Percentiles rank a stretch among this genome's conserved stretches.
phyloP scores from a whole-genome alignment of 2,113 vertebrate species.

The Chlamydotis undulata region DNA sequence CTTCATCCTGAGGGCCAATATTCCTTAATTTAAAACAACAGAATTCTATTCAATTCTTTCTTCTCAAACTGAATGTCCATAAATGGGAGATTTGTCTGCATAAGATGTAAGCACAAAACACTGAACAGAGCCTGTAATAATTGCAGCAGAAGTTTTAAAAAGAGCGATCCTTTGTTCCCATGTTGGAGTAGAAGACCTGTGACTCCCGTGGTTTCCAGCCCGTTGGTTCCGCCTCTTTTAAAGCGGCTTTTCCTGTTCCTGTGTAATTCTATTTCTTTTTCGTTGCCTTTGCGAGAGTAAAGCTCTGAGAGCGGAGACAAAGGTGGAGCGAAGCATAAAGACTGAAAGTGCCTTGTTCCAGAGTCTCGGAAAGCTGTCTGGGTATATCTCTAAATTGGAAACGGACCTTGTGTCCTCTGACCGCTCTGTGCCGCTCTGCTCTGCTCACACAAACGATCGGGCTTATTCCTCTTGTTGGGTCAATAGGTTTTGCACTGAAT shows the following conservation, averaged over 20 bases:
- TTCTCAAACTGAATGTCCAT: not conserved
- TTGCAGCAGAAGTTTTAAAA: not conserved
- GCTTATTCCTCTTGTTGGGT: not conserved
- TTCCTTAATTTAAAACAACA: not conserved
- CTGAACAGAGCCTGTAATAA: not conserved
- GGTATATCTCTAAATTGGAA: not conserved
- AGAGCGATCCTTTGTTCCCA: not conserved
- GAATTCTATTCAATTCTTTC: not conserved
- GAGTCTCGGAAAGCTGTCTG: not conserved
- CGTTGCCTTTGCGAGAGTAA: not conserved
- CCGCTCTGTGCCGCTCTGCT: not conserved
- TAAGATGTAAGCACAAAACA: not conserved
- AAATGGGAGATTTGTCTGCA: not conserved
- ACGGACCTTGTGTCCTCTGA: not conserved
- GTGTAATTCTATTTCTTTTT: not conserved
- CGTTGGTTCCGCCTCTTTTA: not conserved
- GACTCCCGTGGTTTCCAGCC: not conserved
- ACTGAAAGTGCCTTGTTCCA: not conserved
- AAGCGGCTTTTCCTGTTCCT: not conserved
- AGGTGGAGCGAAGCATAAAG: not conserved
- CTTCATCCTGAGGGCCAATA: not conserved
- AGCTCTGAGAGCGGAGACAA: not conserved
- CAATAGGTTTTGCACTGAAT: not conserved
- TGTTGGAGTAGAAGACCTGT: not conserved
- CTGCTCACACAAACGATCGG: not conserved